Evolutionary conservation across 2,888 invertebrate species (phyloP).

Genomic region (Scaptomyza caliginosa): DNA sequence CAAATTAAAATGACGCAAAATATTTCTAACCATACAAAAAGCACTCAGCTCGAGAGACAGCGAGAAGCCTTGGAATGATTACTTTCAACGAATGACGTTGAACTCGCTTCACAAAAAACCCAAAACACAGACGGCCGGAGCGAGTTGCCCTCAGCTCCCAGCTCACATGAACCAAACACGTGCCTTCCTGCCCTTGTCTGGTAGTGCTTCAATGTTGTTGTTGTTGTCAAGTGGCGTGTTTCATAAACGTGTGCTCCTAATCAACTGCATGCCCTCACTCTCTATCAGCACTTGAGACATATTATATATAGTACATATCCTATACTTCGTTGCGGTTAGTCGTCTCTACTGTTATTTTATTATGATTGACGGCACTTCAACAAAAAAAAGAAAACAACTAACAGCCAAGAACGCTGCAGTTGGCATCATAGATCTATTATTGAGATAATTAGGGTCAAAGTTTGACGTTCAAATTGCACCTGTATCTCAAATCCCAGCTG

Average conservation of each 20-base stretch:
- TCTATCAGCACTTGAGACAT: conserved; percentile 40
- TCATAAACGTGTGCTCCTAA: conserved; percentile 15
- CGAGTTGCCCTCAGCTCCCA: background rate
- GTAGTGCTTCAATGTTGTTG: conserved; percentile 3
- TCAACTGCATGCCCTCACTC: conserved; percentile 26
- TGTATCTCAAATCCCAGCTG: background rate
- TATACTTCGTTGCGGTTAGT: background rate
- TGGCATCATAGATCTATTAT: background rate
- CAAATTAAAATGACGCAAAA: conserved; percentile 37
- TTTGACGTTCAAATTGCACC: background rate
- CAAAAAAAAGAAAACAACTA: background rate
- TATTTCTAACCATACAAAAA: conserved; percentile 19
- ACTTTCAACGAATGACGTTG: conserved; percentile 16
- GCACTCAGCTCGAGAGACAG: background rate
- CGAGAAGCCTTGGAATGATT: conserved; percentile 24
- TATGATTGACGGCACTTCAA: background rate
- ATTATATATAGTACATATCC: too few relatives aligned
- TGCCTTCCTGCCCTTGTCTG: conserved; percentile 15
- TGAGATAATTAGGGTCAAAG: conserved; percentile 4
- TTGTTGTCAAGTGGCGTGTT: conserved; percentile 22
- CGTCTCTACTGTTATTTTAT: conserved; percentile 8
- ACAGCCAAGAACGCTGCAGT: background rate
- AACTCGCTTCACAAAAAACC: too few relatives aligned
- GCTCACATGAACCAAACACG: conserved; percentile 23
- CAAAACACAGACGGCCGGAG: too few relatives aligned